A percentile compares a stretch with the other conserved stretches of the same genome.
These are phyloP conservation scores for Xenentodon cancila DNA, from an alignment of 2,797 vertebrate species.

Conservation along the genomic window DNA sequence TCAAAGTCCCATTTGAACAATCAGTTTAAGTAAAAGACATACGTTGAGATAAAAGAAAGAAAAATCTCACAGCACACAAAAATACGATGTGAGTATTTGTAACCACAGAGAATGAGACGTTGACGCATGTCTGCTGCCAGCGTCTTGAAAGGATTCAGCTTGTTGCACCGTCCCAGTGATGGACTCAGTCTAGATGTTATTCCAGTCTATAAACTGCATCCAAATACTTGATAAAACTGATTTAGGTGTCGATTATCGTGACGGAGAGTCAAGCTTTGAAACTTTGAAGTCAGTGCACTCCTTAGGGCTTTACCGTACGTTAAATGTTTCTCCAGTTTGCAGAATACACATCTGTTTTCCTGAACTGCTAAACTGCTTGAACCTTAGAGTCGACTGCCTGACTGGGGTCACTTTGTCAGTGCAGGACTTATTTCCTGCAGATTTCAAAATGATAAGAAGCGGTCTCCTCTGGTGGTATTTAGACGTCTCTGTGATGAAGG, in stretches of 20 bases:
- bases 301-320: not conserved
- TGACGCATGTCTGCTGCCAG: too few species aligned
- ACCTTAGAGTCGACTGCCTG: conserved; percentile 8
- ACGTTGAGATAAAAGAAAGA: too few species aligned
- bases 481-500: conserved; percentile 61
- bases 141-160: too few species aligned
- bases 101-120: too few species aligned
- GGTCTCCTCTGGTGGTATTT: conserved; percentile 33
- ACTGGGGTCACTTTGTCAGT: conserved; percentile 3
- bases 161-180: not conserved
- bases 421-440: not conserved
- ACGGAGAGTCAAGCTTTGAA: not conserved
- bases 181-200: not conserved
- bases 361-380: not conserved
- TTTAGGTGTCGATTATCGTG: not conserved
- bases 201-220: not conserved
- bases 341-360: conserved; percentile 7
- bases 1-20: too few species aligned
- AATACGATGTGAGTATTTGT: too few species aligned
- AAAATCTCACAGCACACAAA: too few species aligned
- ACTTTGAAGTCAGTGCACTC: not conserved
- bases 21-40: too few species aligned
- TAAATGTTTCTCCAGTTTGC: conserved; percentile 3
- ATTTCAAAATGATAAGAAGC: conserved; percentile 38
- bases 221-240: not conserved